Base-by-base conservation (phyloP, 2,113 vertebrate species). In the Suncus etruscus region DNA sequence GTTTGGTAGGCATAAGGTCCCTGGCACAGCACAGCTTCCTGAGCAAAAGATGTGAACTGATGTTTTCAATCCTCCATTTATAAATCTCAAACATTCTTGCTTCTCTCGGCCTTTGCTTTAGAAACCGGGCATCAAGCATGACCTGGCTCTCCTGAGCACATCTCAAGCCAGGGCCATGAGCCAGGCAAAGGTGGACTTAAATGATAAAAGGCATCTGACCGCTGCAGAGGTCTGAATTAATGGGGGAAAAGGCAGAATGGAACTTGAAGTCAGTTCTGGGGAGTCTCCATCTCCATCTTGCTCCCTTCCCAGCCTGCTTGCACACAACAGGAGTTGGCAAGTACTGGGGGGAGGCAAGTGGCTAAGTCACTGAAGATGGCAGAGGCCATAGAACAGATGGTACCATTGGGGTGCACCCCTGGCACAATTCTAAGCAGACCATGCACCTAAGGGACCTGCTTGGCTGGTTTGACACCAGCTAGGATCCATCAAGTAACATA, bases 161-260 rank as follows among this genome's bases (percentile, higher is more conserved):
- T 83, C 83, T 18, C 29, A 16, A 54, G 90, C 70, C 32, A 92
- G 84, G 54, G 69, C 81, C 45, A 63, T 2, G 24, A 51, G 80
- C 96, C 89, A 87, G 95, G 29, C 0, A 22, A 72, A 14, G 90
- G 90, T 6, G 77, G 32, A 84, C 66, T 31, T 48, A 58, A 93
- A 73, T n/a, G 54, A 74, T n/a, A 61, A 61, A 12, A 2, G 6
- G 0, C 1, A n/a, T 22, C 54, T 39, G 4, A 0, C 63, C 63
- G 51, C 86, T 50, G 82, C 27, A 66, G 91, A 65, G 27, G 31
- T 61, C 87, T 39, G 70, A 93, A 66, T 31, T 15, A n/a, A 15
- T 0, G 27, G 77, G 50, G 39, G 45, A n/a, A 18, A n/a, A 45
- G 68, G 86, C 15, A 50, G 75, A 32, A 32, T 0, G 3, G 29